Evolutionary conservation across 2,113 vertebrate species (phyloP).

Genomic region (Panurus biarmicus): DNA sequence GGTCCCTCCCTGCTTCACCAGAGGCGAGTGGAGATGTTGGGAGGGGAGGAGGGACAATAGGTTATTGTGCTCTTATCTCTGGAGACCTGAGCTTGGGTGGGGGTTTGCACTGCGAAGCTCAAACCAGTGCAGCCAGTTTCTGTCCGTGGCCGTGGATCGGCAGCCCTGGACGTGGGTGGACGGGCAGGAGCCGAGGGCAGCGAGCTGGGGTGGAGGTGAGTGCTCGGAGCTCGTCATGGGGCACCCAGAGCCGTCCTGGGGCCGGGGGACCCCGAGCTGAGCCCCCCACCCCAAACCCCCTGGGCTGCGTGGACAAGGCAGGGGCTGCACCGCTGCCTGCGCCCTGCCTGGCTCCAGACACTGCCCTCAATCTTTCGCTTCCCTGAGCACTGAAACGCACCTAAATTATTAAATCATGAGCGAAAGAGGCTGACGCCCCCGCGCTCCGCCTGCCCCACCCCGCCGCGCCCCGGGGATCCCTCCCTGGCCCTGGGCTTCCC

Average conservation of each 20-base stretch:
- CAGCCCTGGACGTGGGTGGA: neutral
- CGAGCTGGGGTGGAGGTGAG: neutral
- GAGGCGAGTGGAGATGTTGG: neutral
- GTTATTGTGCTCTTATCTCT: constrained; percentile 61
- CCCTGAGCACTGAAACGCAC: constrained; percentile 10
- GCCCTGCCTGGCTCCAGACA: neutral
- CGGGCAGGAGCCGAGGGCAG: neutral
- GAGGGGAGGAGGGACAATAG: constrained; percentile 46
- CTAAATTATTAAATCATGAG: constrained; percentile 17
- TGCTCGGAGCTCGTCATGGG: neutral
- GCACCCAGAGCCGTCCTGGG: neutral
- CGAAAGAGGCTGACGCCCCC: neutral
- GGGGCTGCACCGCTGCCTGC: neutral
- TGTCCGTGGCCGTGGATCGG: neutral
- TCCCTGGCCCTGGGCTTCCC: neutral
- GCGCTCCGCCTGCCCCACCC: neutral
- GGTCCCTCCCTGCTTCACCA: neutral
- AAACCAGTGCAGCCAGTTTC: constrained; percentile 32
- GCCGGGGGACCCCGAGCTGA: neutral
- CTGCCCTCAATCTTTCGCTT: constrained; percentile 46
- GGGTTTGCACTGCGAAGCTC: constrained; percentile 10
- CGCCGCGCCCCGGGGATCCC: neutral
- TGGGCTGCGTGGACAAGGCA: neutral
- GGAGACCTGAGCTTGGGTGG: constrained; percentile 43
- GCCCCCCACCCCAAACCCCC: neutral